Conservation (phyloP, 2,797 vertebrate species). For the Myripristis murdjan region DNA sequence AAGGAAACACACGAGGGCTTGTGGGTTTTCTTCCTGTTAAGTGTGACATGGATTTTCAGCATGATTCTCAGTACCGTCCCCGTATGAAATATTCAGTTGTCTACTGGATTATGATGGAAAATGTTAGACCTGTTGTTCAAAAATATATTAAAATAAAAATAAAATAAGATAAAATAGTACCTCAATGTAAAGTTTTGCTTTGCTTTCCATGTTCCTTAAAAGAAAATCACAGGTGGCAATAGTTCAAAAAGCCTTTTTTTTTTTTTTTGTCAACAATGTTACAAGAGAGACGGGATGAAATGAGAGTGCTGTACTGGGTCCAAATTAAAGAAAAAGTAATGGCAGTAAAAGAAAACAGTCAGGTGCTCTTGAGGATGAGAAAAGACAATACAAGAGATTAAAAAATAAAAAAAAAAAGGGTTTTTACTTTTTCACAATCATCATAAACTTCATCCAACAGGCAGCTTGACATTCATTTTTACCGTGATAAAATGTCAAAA, state of each 20-base stretch:
- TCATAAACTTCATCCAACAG: too few species aligned
- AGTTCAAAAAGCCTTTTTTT: not conserved
- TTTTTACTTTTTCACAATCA: too few species aligned
- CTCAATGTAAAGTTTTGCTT: conserved; percentile 6
- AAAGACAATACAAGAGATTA: too few species aligned
- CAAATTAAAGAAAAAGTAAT: too few species aligned
- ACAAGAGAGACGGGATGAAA: too few species aligned
- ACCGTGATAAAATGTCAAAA: too few species aligned
- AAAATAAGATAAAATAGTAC: conserved; percentile 14
- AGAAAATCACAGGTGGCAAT: too few species aligned
- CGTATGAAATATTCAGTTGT: conserved; percentile 15
- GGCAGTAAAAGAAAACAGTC: too few species aligned
- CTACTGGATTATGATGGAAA: conserved; percentile 25
- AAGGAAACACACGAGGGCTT: not conserved
- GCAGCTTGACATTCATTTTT: too few species aligned
- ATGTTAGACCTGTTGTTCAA: conserved; percentile 29
- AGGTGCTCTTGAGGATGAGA: too few species aligned
- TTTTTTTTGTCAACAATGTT: not conserved
- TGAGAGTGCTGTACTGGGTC: too few species aligned
- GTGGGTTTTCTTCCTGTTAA: not conserved
- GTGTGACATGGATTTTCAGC: conserved; percentile 17
- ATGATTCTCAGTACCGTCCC: not conserved
- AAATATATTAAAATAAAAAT: conserved; percentile 21
- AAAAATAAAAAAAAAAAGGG: too few species aligned
- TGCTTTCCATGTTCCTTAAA: conserved; percentile 4